Evolutionary conservation across 1,140 invertebrate species (phyloP), one percentile per base, ranked within the genome.

Genomic region (Caerostris darwini): DNA sequence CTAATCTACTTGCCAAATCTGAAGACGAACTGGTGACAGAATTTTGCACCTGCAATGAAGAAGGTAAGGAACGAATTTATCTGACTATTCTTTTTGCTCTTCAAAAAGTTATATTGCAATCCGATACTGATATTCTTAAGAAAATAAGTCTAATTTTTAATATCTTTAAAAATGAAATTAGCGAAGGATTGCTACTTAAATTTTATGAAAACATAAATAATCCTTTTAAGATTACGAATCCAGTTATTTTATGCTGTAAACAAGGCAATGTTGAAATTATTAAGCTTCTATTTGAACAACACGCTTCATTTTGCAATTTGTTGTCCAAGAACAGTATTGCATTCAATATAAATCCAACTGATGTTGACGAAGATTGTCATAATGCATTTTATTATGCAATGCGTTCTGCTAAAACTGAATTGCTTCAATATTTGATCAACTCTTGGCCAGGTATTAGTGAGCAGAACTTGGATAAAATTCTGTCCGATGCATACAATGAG

Each of bases 371-470:
- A 50, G 64, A 94, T 3, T 54, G 53, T 10, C 93, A 94, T 58
- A 89, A 82, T 89, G 81, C 81, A 54, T 86, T 92, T 86, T 92
- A 92, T 64, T 94, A 94, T 67, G 85, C 93, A 3, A 89, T 89
- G 7, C 53, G 67, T 0, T 89, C 64, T 19, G 7, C 54, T 53
- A 87, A 93, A 7, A 50, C 8, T 53, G 50, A 64, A 8, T 34
- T 93, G 7, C 59, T 93, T 19, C 83, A 87, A 0, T 57, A 59
- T 8, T 7, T 93, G 7, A 50, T 87, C 10, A 5, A 86, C 1
- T 61, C 64, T 10, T 93, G 92, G 92, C 85, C 61, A 54, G 34
- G 64, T 34, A 7, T 12, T 5, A 53, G 81, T 71, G 7, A 7
- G 12, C 12, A 53, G 12, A 17, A 89, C 77, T n/a, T 94, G 3